phyloP scores from a whole-genome alignment of 2,113 vertebrate genomes.

The Heteronetta atricapilla region DNA sequence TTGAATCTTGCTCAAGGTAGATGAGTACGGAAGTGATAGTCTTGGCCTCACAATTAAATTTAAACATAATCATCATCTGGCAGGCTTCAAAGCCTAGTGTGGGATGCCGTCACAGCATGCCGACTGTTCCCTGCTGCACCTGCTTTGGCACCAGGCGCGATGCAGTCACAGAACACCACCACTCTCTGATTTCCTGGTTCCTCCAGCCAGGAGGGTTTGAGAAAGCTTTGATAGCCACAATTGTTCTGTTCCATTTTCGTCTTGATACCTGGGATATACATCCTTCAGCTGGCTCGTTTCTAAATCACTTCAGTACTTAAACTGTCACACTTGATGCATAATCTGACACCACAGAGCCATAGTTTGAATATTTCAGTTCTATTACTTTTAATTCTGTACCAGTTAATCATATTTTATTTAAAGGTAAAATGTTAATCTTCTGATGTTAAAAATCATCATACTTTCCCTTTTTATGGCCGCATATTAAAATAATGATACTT shows the following conservation, averaged over 20 bases:
- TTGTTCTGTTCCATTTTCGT: slow-evolving; percentile 33
- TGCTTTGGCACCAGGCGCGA: neutral
- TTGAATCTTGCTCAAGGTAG: neutral
- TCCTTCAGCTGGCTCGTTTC: slow-evolving; percentile 28
- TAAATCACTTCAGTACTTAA: slow-evolving; percentile 60
- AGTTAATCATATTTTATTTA: slow-evolving; percentile 68
- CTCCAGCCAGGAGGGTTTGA: neutral
- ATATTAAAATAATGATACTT: slow-evolving; percentile 48
- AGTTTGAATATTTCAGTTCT: slow-evolving; percentile 57
- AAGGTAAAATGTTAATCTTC: slow-evolving; percentile 67
- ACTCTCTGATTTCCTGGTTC: neutral
- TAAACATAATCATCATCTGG: neutral
- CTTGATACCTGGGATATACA: neutral
- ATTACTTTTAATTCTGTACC: slow-evolving; percentile 42
- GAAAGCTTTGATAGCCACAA: neutral
- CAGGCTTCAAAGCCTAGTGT: neutral
- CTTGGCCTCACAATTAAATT: neutral
- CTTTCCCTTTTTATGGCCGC: neutral
- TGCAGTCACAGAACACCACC: neutral
- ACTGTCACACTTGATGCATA: slow-evolving; percentile 46
- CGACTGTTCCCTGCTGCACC: neutral
- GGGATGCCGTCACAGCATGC: neutral
- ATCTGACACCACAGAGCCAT: slow-evolving; percentile 42
- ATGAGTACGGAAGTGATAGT: neutral
- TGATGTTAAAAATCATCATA: slow-evolving; percentile 56